Percentiles rank a stretch among this genome's conserved stretches.
phyloP scores from a whole-genome alignment of 2,113 vertebrate species.

The Suncus etruscus region DNA sequence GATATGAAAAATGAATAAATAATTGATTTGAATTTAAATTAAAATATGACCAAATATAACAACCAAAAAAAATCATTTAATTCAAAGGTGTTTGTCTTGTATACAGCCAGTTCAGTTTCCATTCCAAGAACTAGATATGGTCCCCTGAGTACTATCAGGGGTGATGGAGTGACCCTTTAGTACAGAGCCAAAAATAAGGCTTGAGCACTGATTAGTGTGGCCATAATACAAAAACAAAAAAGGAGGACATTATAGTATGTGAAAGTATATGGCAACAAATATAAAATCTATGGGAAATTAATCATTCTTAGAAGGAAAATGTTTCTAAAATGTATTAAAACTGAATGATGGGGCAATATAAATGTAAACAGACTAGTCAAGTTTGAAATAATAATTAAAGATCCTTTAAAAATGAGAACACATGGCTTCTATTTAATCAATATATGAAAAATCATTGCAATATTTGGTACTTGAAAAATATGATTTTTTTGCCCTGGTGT shows the following conservation, averaged over 20 bases:
- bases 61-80: no score
- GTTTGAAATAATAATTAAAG: background rate
- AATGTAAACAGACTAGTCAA: background rate
- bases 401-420: background rate
- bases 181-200: no score
- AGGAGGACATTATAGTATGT: background rate
- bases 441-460: background rate
- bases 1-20: background rate
- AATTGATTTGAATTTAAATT: no score
- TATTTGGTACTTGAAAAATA: background rate
- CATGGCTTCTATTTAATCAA: background rate
- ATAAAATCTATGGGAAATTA: constrained; percentile 4
- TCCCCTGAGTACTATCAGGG: no score
- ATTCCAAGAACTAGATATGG: no score
- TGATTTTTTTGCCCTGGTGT: no score
- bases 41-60: no score
- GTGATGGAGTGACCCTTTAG: no score
- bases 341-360: background rate
- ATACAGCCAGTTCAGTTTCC: no score
- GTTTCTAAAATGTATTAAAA: background rate
- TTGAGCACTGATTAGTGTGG: no score
- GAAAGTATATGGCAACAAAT: background rate
- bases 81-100: no score
- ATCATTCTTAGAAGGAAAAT: background rate
- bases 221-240: no score